Base-by-base conservation (phyloP, 2,888 invertebrate genomes). In the Blastobasis adustella region DNA sequence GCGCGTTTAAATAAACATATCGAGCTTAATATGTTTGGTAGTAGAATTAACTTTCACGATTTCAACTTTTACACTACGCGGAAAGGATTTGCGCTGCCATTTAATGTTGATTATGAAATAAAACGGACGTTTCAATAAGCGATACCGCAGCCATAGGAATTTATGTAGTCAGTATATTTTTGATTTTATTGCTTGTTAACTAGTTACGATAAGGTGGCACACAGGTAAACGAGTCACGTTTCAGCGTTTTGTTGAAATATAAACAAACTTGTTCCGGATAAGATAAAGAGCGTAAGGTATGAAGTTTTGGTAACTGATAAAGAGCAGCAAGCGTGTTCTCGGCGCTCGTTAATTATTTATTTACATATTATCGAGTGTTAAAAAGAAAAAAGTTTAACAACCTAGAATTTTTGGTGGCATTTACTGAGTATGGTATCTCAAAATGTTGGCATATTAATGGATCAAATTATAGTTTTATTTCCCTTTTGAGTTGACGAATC, bases 191-290 rank as follows among this genome's bases (percentile, higher is more conserved):
- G 77, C 76, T 74, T 76, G 79, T 79, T 82, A 80, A 76, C 77
- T 71, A 23, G 23, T 23, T 23, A 72, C 79, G 83, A 85, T 83
- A 86, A 82, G 77, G 76, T 73, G 70, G 76, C 69, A 73, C 71
- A 80, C 79, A 79, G 82, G 79, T 82, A 83, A 76, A 71, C 71
- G 66, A 80, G 79, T 79, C 84, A 82, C 83, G 84, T 83, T 86
- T 81, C 73, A 81, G 73, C 76, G 78, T 84, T 84, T 82, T 82
- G 80, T 84, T 77, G 71, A 76, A 85, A 84, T 83, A 82, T 85
- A 86, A 86, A 85, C 86, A 86, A 84, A 84, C 80, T 82, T 80
- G 79, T 85, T 83, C 80, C 84, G 84, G 85, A 86, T 86, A 86
- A 85, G 86, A 86, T 86, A 85, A 83, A 80, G 80, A 80, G 76